Evolutionary conservation across 2,888 invertebrate genomes (phyloP), one percentile per base, ranked within the genome.

Genomic region (Hyposoter didymator): DNA sequence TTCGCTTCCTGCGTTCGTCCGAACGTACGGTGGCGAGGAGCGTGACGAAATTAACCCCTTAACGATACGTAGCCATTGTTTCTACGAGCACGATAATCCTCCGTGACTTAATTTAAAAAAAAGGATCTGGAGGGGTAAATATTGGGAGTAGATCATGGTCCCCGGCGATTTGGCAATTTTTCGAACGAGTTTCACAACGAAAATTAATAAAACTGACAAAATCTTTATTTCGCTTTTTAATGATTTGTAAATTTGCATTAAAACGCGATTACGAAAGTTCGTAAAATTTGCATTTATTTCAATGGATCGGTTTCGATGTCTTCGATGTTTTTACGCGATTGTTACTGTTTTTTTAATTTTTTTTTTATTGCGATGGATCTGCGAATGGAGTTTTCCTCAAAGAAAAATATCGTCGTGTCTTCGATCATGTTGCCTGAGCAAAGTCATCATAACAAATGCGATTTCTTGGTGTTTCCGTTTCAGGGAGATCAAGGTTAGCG

Each of bases 31-130:
- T 83, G 12, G 45, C 49, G 39, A 49, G 19, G 35, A 67, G 78
- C 82, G 76, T 79, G 84, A 84, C 79, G 55, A 62, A 76, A 73
- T 78, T 73, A 55, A 45, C 67, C 75, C 81, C 45, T 72, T 76
- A 84, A 80, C 80, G 66, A 69, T 32, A 28, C 32, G 43, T 39
- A 43, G 43, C 72, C n/a, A 52, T 17, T 47, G 39, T 17, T 45
- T 74, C 67, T 10, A 66, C 66, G 19, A 45, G 14, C 49, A 52
- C 70, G 55, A 49, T 62, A 78, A 52, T 67, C 69, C 39, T 39
- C 8, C 17, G 35, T 43, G 28, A 39, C 55, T 45, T 74, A 52
- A 22, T 35, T 47, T 67, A 47, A 47, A 45, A 22, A 55, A 73
- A 67, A 70, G 32, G 35, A 59, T 78, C 52, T 22, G 0, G 8